A percentile compares a stretch with the other conserved stretches of the same genome.
phyloP scores from a whole-genome alignment of 2,888 invertebrate species.

The Leistus spinibarbis region DNA sequence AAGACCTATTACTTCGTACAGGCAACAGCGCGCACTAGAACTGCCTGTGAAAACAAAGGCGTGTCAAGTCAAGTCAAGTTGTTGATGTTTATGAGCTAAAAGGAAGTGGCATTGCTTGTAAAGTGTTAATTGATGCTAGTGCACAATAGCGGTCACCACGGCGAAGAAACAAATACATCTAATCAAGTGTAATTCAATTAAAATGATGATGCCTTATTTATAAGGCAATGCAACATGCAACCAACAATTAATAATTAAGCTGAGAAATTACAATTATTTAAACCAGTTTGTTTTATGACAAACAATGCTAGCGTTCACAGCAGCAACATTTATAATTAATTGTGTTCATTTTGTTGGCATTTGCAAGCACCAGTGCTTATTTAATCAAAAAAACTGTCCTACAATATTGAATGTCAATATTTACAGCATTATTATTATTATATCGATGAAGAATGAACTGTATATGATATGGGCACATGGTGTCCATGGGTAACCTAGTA shows the following conservation, averaged over 20 bases:
- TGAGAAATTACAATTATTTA: no score
- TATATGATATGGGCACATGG: no score
- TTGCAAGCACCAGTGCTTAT: no score
- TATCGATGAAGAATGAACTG: no score
- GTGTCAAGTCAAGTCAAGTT: not conserved
- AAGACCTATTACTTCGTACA: not conserved
- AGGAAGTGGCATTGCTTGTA: constrained; percentile 36
- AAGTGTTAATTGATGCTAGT: constrained; percentile 31
- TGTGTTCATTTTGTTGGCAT: no score
- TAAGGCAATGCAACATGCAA: not conserved
- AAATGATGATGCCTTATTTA: not conserved
- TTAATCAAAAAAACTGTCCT: no score
- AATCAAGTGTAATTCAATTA: constrained; percentile 35
- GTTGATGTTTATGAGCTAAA: constrained; percentile 25
- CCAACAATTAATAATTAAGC: not conserved
- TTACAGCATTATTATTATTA: no score
- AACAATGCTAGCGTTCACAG: no score
- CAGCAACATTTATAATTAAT: no score
- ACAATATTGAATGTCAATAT: no score
- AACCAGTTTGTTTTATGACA: no score
- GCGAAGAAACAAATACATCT: constrained; percentile 17
- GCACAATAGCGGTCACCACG: constrained; percentile 33
- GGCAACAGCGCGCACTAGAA: not conserved
- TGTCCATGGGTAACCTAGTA: no score
- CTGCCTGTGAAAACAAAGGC: constrained; percentile 7